A percentile compares a stretch with the other conserved stretches of the same genome.
Conservation (phyloP, 2,888 invertebrate genomes). For the Rhagonycha lutea region DNA sequence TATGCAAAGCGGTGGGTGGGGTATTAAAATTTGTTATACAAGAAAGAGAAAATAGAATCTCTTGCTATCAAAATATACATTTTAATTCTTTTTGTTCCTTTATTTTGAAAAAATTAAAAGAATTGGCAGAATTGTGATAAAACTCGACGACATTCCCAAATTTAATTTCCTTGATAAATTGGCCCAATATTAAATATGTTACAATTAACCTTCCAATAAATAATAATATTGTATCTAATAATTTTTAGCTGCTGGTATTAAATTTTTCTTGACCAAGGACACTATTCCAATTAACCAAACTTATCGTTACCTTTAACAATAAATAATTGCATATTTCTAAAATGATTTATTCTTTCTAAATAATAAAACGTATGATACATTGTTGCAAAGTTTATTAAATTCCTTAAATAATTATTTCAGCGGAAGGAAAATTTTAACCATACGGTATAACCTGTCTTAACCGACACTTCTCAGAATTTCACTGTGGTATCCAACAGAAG, state of each 20-base stretch:
- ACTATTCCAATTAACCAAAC: not conserved
- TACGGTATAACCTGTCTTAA: too few relatives aligned
- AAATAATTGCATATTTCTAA: not conserved
- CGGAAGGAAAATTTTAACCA: too few relatives aligned
- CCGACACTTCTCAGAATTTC: too few relatives aligned
- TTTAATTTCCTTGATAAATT: not conserved
- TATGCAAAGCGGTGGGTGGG: not conserved
- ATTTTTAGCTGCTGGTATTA: not conserved
- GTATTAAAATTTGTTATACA: not conserved
- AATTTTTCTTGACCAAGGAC: not conserved
- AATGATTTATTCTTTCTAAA: not conserved
- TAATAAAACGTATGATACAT: not conserved
- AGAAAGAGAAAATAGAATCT: not conserved
- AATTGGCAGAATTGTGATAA: not conserved
- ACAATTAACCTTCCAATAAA: not conserved
- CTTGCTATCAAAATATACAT: not conserved
- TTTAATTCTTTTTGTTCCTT: not conserved
- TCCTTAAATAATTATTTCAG: not conserved
- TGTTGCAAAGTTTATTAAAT: not conserved
- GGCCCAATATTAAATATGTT: not conserved
- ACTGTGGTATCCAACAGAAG: too few relatives aligned
- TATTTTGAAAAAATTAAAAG: too few relatives aligned
- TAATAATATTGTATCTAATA: not conserved
- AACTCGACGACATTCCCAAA: not conserved
- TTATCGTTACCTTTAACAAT: not conserved